Evolutionary conservation across 1,140 invertebrate genomes (phyloP).

Genomic region (Leptoteleia sp.): DNA sequence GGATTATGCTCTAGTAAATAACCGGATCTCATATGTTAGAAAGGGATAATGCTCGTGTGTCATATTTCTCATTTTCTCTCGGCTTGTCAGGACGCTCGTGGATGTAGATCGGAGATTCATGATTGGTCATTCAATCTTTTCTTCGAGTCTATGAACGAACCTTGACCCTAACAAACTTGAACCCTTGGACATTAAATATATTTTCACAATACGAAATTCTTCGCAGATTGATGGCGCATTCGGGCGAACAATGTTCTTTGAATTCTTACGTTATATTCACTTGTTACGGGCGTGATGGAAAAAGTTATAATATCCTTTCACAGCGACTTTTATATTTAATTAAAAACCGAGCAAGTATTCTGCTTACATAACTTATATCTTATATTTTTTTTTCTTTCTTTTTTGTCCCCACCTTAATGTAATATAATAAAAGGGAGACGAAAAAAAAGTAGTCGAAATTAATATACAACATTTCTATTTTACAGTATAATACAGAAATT

Average conservation of each 20-base stretch:
- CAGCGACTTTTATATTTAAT: constrained; percentile 38
- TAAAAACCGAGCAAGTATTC: constrained; percentile 28
- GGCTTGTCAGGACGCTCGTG: constrained; percentile 9
- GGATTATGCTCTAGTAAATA: constrained; percentile 61
- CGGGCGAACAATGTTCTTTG: constrained; percentile 28
- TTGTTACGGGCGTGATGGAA: constrained; percentile 20
- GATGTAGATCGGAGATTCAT: constrained; percentile 50
- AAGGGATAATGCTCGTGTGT: constrained; percentile 54
- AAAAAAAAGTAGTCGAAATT: constrained; percentile 21
- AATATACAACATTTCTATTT: constrained; percentile 2
- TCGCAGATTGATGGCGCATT: constrained; percentile 50
- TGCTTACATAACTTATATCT: constrained; percentile 22
- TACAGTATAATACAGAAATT: constrained; percentile 25
- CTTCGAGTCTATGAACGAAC: constrained; percentile 47
- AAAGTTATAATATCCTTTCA: constrained; percentile 39
- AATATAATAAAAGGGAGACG: neutral
- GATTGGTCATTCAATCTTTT: constrained; percentile 56
- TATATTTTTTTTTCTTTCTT: constrained; percentile 14
- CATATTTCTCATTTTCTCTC: constrained; percentile 64
- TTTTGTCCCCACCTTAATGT: too few relatives aligned
- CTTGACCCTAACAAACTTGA: constrained; percentile 56
- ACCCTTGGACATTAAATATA: constrained; percentile 45
- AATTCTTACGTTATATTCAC: constrained; percentile 47
- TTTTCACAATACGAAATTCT: constrained; percentile 52
- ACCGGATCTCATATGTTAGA: constrained; percentile 47